Evolutionary conservation across 2,888 invertebrate species (phyloP), one percentile per base, ranked within the genome.

Genomic region (Resseliella maxima): DNA sequence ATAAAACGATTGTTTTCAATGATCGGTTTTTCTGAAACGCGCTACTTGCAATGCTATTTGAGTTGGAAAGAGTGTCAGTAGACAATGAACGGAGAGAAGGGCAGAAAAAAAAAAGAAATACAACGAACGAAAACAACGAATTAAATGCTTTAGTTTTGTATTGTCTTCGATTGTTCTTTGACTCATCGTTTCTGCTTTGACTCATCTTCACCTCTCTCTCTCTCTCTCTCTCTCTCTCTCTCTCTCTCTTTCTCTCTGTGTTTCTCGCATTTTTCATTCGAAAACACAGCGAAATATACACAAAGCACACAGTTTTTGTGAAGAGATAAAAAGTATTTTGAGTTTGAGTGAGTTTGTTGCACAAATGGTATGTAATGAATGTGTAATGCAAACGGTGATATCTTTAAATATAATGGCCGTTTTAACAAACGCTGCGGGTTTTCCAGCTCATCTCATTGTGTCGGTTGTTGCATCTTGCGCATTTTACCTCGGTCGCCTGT

Each of bases 1-100:
- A 83, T 83, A 83, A 83, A 83, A 36, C 38, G 38, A 83, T 83
- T 83, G 38, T 83, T 36, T 36, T 83, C 38, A 38, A 83, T 38
- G 83, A 83, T 83, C 83, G 83, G 38, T 38, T 83, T 83, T 31
- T n/a, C n/a, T 18, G 72, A 18, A 72, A 35, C 72, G 31, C 72
- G 72, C 72, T 72, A 72, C 72, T 72, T 72, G 31, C 31, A 72
- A 59, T 2, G 72, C 31, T 72, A 72, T 27, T 72, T 72, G 1
- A 12, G 72, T 72, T 31, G n/a, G 18, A 72, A 72, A 72, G 72
- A 72, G 72, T 72, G 72, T 72, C 31, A 72, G 31, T 35, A 72
- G 72, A 72, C 72, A 72, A 72, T 72, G 31, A 31, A 72, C 3
- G 31, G 72, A 72, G 72, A 31, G 31, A 72, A 12, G 6, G n/a